Conservation (phyloP, 2,888 invertebrate species). For the Julus scanicus region DNA sequence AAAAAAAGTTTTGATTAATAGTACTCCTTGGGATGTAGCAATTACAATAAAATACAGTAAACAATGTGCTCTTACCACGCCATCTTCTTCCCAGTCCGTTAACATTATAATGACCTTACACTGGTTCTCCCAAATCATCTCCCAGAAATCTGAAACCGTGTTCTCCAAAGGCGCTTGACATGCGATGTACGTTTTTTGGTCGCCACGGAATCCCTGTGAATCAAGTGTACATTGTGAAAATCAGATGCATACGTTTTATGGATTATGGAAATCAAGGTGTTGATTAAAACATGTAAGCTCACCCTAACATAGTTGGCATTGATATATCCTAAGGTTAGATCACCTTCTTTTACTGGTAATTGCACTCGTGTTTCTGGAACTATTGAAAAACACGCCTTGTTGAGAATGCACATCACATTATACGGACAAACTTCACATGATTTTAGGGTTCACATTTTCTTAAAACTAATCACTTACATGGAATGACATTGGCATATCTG, state of each 20-base stretch:
- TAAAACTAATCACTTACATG: conserved; percentile 66
- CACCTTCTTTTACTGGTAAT: conserved; percentile 77
- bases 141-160: conserved; percentile 90
- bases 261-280: not conserved
- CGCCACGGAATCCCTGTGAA: conserved; percentile 84
- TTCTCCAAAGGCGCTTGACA: conserved; percentile 89
- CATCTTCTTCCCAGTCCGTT: conserved; percentile 88
- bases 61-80: conserved; percentile 73
- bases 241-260: not conserved
- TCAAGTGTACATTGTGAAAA: conserved; percentile 59
- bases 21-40: too few relatives aligned
- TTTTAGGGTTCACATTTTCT: not conserved
- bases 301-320: conserved; percentile 94
- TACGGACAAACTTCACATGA: not conserved
- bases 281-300: conserved; percentile 65
- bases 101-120: conserved; percentile 88
- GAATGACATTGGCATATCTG: conserved; percentile 94
- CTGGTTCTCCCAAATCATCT: conserved; percentile 97
- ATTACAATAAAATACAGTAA: too few relatives aligned
- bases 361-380: conserved; percentile 89
- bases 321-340: conserved; percentile 87
- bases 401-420: not conserved
- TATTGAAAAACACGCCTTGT: not conserved
- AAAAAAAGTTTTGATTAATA: conserved; percentile 15
- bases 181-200: conserved; percentile 87